Base-by-base conservation (phyloP, 2,797 vertebrate genomes). In the Leptoclinus maculatus region DNA sequence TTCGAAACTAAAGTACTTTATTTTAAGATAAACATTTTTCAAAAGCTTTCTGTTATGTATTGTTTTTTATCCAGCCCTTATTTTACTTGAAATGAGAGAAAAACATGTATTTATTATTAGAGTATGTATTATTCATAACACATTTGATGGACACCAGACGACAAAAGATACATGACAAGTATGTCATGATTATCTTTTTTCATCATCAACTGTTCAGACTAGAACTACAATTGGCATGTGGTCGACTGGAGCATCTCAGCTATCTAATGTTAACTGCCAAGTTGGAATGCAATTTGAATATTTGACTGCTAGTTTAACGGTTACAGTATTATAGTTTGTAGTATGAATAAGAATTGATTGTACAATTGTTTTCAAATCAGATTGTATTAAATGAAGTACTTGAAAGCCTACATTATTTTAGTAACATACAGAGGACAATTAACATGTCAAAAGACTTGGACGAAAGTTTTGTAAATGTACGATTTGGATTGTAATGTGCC, bases 401-500 rank as follows among this genome's bases (percentile, higher is more conserved):
- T 70, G 19, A 39, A 36, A 66, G 9, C 39, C 19, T 17, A 1
- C 60, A 47, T 29, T 29, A 17, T 63, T 49, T 75, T 19, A 56
- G 14, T 57, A 14, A 53, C 43, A 59, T 53, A 47, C 14, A 53
- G 41, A 19, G 6, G 32, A 34, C 32, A 7, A 34, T 34, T 34
- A 34, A 34, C 32, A 34, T 34, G 32, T 32, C 32, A 32, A 32
- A 32, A 32, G 32, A 7, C 32, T 7, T 32, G 32, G 27, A 51
- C 29, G 54, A 23, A 53, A 8, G 39, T 71, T 62, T 58, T 53
- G 19, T 56, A 16, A 72, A 47, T 54, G 29, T 47, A 43, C 60
- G 8, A 34, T 39, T 81, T 74, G 4, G 43, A 80, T 67, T 27
- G 3, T 54, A 76, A 76, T 69, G 5, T 67, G 34, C 51, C 23